Conservation (phyloP, 2,888 invertebrate genomes). For the Campoplex capitator region DNA sequence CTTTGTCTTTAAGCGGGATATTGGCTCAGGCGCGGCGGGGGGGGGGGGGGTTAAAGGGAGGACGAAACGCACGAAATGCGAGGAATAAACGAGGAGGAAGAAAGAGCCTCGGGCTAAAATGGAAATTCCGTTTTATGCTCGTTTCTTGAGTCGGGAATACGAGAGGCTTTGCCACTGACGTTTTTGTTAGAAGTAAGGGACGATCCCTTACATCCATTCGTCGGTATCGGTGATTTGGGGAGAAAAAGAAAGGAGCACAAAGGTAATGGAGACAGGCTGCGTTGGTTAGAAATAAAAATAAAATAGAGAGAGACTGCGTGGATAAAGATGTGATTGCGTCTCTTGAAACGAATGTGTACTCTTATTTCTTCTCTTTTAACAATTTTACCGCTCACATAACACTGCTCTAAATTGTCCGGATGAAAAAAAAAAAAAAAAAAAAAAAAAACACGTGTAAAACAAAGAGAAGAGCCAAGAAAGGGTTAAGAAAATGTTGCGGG, state of each 20-base stretch:
- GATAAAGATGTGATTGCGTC: not conserved
- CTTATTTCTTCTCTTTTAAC: not conserved
- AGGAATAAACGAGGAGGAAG: conserved; percentile 50
- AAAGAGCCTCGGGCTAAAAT: conserved; percentile 62
- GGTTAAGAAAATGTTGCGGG: conserved; percentile 29
- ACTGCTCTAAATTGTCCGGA: conserved; percentile 3
- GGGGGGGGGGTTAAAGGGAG: conserved; percentile 6
- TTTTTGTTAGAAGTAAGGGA: conserved; percentile 44
- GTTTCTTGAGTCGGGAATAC: conserved; percentile 42
- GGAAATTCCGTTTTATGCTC: conserved; percentile 62
- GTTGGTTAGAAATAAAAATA: not conserved
- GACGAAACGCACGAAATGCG: conserved; percentile 47
- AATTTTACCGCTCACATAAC: conserved; percentile 5
- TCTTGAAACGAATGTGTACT: not conserved
- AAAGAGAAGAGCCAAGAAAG: not conserved
- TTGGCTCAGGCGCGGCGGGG: conserved; percentile 26
- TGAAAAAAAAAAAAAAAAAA: conserved; percentile 29
- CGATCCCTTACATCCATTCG: conserved; percentile 26
- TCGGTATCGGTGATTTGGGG: conserved; percentile 43
- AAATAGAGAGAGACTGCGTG: not conserved
- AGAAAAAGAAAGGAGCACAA: not conserved
- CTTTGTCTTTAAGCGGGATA: conserved; percentile 55
- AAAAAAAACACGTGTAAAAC: not conserved
- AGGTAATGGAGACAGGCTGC: not conserved
- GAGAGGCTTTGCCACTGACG: conserved; percentile 52